These are phyloP conservation scores for Carassius auratus DNA, from an alignment of 2,113 vertebrate species.

Conservation along the genomic window DNA sequence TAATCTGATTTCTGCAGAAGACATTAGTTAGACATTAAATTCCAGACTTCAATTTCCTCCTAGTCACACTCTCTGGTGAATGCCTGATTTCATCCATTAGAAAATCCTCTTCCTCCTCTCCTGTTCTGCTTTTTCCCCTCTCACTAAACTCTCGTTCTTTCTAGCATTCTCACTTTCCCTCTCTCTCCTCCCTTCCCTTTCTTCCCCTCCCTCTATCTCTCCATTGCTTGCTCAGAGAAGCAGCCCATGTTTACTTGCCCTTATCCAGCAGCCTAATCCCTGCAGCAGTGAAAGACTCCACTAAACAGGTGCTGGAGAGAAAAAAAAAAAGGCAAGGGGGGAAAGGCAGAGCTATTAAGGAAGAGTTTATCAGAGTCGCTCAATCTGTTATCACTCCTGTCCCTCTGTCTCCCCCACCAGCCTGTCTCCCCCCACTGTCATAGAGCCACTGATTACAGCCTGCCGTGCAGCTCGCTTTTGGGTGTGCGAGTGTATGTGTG, in stretches of 20 bases:
- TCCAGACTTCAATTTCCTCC: not conserved
- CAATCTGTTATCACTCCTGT: conserved; percentile 81
- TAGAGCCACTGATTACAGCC: conserved; percentile 78
- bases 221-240: conserved; percentile 79
- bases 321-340: conserved; percentile 54
- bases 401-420: conserved; percentile 75
- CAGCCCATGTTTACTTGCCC: conserved; percentile 82
- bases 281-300: conserved; percentile 78
- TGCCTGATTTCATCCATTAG: conserved; percentile 37
- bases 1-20: not conserved
- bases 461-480: conserved; percentile 47
- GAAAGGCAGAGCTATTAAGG: conserved; percentile 75
- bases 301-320: conserved; percentile 72
- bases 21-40: not conserved
- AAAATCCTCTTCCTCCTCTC: conserved; percentile 39
- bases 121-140: conserved; percentile 48
- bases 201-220: conserved; percentile 66
- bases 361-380: conserved; percentile 72
- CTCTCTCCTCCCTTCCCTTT: conserved; percentile 62
- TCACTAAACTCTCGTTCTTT: conserved; percentile 54
- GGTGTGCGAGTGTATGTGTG: conserved; percentile 41
- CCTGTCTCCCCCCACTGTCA: conserved; percentile 73
- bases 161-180: conserved; percentile 67
- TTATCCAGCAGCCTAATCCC: conserved; percentile 83
- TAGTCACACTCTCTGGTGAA: not conserved